A percentile compares a stretch with the other conserved stretches of the same genome.
Conservation (phyloP, 2,113 vertebrate species). For the Naja naja region DNA sequence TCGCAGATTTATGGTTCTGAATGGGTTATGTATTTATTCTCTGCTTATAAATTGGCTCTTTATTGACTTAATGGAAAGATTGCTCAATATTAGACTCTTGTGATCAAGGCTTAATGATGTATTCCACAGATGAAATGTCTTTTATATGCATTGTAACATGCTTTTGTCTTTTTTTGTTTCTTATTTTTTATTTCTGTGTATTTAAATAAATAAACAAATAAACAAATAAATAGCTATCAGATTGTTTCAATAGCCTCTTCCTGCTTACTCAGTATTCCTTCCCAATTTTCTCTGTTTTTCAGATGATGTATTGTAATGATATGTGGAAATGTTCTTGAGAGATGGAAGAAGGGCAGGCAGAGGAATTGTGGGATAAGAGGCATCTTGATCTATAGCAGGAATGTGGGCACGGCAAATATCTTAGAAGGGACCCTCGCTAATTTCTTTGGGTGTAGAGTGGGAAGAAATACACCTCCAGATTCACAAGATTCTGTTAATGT, state of each 20-base stretch:
- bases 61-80: background rate
- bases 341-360: background rate
- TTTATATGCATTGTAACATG: background rate
- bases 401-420: background rate
- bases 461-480: background rate
- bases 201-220: background rate
- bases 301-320: background rate
- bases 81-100: background rate
- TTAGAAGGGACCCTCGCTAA: background rate
- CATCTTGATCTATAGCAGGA: background rate
- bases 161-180: background rate
- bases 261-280: background rate
- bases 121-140: background rate
- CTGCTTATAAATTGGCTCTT: background rate
- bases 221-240: background rate
- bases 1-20: background rate
- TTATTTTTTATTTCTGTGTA: background rate
- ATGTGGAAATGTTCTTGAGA: background rate
- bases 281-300: background rate
- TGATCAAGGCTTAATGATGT: background rate
- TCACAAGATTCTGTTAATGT: background rate
- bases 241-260: background rate
- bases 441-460: background rate
- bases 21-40: background rate
- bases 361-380: background rate